Evolutionary conservation across 1,140 invertebrate species (phyloP).

Genomic region (Drosophila nasuta): DNA sequence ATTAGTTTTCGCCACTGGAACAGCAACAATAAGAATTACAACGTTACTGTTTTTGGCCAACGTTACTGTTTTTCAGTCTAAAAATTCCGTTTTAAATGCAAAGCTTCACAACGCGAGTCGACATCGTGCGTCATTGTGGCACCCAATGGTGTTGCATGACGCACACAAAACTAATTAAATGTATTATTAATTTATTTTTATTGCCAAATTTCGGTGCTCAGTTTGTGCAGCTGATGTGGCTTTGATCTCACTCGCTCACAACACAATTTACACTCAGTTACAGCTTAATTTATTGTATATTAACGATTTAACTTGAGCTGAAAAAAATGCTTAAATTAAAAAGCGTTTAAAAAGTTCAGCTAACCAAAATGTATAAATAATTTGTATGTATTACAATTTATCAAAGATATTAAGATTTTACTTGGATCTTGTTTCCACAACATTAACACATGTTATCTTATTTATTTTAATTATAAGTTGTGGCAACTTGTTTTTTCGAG

Average conservation of each 20-base stretch:
- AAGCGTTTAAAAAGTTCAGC: too few species aligned
- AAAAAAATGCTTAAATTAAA: too few species aligned
- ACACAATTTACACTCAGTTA: too few species aligned
- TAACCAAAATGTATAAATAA: too few species aligned
- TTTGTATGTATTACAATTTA: too few species aligned
- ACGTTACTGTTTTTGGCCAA: conserved; percentile 46
- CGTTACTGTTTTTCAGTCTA: conserved; percentile 21
- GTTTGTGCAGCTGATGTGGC: background rate
- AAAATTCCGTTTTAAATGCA: conserved; percentile 55
- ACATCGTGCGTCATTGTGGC: conserved; percentile 6
- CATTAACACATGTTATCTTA: too few species aligned
- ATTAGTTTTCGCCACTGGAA: conserved; percentile 70
- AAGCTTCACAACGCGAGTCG: background rate
- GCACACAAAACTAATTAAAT: conserved; percentile 72
- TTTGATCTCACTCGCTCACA: background rate
- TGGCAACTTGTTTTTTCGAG: too few species aligned
- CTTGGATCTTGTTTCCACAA: too few species aligned
- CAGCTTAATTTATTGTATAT: too few species aligned
- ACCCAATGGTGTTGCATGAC: conserved; percentile 29
- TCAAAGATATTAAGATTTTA: too few species aligned
- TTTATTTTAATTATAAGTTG: too few species aligned
- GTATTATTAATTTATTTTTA: conserved; percentile 76
- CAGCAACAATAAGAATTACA: conserved; percentile 49
- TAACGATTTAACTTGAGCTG: too few species aligned
- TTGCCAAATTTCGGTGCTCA: conserved; percentile 55